Conservation (phyloP, 2,113 vertebrate genomes). For the Macaca nemestrina region DNA sequence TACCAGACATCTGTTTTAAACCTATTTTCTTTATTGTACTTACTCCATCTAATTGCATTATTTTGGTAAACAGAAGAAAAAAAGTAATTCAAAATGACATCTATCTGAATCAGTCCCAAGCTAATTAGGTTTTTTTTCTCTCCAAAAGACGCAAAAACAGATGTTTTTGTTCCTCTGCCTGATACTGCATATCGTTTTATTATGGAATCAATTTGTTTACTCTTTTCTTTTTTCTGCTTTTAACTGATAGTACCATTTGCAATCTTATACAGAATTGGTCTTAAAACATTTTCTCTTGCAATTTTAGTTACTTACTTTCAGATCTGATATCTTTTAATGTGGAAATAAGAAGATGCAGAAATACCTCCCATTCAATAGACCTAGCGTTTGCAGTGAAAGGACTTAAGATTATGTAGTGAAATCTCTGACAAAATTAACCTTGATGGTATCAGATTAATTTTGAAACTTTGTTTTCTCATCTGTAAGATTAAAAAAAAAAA, state of each 20-base stretch:
- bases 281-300: slow-evolving; percentile 28
- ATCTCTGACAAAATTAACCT: not conserved
- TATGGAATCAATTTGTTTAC: slow-evolving; percentile 48
- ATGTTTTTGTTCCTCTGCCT: slow-evolving; percentile 51
- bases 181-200: slow-evolving; percentile 58
- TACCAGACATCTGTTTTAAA: slow-evolving; percentile 74
- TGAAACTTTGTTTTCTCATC: not conserved
- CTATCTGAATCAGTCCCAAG: slow-evolving; percentile 63
- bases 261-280: slow-evolving; percentile 30
- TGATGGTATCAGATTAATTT: not conserved
- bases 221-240: slow-evolving; percentile 53
- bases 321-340: not conserved
- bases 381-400: not conserved
- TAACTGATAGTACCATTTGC: slow-evolving; percentile 34
- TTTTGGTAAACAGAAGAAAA: slow-evolving; percentile 63
- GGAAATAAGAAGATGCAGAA: not conserved
- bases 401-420: not conserved
- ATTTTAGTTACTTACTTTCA: slow-evolving; percentile 36
- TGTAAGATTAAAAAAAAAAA: not conserved
- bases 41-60: slow-evolving; percentile 78
- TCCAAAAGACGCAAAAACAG: slow-evolving; percentile 62
- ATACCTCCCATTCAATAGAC: not conserved
- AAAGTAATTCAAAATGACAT: slow-evolving; percentile 77
- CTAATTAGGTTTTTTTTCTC: slow-evolving; percentile 50
- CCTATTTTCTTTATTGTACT: slow-evolving; percentile 67